phyloP scores from a whole-genome alignment of 1,140 invertebrate species.

The Pissodes strobi region DNA sequence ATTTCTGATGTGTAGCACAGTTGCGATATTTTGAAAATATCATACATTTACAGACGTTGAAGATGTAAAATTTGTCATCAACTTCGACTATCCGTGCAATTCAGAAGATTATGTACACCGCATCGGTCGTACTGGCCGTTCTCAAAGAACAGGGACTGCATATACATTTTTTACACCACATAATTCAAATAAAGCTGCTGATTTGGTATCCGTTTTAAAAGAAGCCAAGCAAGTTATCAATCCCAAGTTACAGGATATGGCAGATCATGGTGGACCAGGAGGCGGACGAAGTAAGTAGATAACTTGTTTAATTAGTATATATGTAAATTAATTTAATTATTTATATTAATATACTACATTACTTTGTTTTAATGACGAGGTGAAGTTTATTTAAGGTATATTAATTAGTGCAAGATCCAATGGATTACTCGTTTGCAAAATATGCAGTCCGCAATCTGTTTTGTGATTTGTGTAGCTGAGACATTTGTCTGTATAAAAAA shows the following conservation, averaged over 20 bases:
- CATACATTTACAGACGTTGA: conserved; percentile 94
- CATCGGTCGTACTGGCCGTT: conserved; percentile 96
- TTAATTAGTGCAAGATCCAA: too few species aligned
- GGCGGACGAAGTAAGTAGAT: conserved; percentile 23
- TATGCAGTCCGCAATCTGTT: too few species aligned
- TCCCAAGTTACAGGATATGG: conserved; percentile 70
- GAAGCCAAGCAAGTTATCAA: conserved; percentile 94
- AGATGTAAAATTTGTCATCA: conserved; percentile 99
- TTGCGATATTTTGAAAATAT: too few species aligned
- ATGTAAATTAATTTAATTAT: too few species aligned
- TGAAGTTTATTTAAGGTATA: too few species aligned
- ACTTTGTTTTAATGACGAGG: too few species aligned
- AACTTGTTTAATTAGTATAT: too few species aligned
- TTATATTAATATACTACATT: too few species aligned
- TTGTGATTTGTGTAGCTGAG: too few species aligned
- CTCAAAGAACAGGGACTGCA: conserved; percentile 93
- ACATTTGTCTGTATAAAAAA: too few species aligned
- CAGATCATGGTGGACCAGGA: conserved; percentile 55
- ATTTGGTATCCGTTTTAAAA: conserved; percentile 88
- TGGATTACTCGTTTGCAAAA: too few species aligned
- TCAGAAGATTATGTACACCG: conserved; percentile 99
- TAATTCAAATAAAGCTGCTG: conserved; percentile 90
- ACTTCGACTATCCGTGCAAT: conserved; percentile 98
- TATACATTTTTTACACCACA: conserved; percentile 97
- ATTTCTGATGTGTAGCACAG: too few species aligned